These are phyloP conservation scores for Sturmia bella DNA, from an alignment of 2,888 invertebrate species.

Conservation along the genomic window DNA sequence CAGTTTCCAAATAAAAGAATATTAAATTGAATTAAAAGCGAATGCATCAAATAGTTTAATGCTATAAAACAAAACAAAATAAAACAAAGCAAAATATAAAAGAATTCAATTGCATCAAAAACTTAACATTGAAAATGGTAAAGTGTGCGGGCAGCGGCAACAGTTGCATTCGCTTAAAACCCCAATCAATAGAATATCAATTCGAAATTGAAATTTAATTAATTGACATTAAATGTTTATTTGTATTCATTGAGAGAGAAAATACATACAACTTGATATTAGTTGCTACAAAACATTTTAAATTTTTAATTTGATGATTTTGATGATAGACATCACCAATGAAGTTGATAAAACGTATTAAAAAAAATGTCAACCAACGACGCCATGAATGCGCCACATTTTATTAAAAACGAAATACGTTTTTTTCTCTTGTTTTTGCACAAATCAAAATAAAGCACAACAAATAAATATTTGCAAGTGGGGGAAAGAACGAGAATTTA, in stretches of 20 bases:
- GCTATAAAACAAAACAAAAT: constrained; percentile 4
- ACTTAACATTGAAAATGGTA: constrained; percentile 29
- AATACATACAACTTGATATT: not conserved
- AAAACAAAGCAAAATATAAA: not conserved
- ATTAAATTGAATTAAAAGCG: constrained; percentile 5
- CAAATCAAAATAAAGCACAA: constrained; percentile 11
- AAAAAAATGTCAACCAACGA: not conserved
- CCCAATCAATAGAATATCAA: constrained; percentile 17
- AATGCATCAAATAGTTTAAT: not conserved
- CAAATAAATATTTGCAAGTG: constrained; percentile 1
- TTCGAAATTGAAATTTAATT: constrained; percentile 51
- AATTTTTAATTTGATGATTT: constrained; percentile 21
- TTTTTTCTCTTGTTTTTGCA: constrained; percentile 14
- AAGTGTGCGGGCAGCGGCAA: not conserved
- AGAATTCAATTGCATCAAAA: constrained; percentile 25
- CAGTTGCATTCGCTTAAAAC: not conserved
- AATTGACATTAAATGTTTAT: constrained; percentile 57
- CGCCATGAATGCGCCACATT: constrained; percentile 25
- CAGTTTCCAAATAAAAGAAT: not conserved
- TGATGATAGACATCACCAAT: constrained; percentile 17
- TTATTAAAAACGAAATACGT: constrained; percentile 18
- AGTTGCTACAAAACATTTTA: not conserved
- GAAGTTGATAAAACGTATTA: constrained; percentile 23
- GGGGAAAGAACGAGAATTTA: not conserved
- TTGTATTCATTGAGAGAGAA: constrained; percentile 25